Conservation (phyloP, 2,113 vertebrate species). For the Tiliqua scincoides region DNA sequence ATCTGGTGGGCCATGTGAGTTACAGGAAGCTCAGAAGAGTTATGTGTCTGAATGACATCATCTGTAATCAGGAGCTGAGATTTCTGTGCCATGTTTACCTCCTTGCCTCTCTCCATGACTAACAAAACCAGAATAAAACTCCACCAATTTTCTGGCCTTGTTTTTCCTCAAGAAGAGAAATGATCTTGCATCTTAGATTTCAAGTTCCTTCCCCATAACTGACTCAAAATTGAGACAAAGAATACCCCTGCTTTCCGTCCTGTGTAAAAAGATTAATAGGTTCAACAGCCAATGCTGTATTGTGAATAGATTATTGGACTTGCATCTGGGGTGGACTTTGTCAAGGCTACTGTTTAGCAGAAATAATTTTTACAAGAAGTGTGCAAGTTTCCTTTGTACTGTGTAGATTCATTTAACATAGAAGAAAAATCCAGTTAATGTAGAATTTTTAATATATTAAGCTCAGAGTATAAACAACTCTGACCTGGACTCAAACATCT, state of each 20-base stretch:
- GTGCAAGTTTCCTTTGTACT: neutral
- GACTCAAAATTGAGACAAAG: neutral
- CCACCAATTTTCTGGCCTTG: no score
- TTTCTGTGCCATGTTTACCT: neutral
- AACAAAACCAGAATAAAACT: neutral
- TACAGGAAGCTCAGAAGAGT: neutral
- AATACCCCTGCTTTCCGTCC: neutral
- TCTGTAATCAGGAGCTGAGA: neutral
- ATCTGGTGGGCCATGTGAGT: no score
- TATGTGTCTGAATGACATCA: neutral
- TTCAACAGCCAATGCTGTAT: no score
- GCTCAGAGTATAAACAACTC: neutral
- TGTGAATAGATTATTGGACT: no score
- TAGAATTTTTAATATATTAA: neutral
- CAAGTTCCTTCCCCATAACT: neutral
- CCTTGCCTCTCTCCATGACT: neutral
- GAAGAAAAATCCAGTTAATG: neutral
- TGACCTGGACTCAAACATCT: neutral
- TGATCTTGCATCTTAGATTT: no score
- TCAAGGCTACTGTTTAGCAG: no score
- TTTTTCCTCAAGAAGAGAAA: no score
- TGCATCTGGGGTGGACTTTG: no score
- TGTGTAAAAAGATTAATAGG: neutral
- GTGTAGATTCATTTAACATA: neutral
- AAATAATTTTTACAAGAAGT: neutral